Evolutionary conservation across 2,797 vertebrate genomes (phyloP).

Genomic region (Typhlichthys subterraneus): DNA sequence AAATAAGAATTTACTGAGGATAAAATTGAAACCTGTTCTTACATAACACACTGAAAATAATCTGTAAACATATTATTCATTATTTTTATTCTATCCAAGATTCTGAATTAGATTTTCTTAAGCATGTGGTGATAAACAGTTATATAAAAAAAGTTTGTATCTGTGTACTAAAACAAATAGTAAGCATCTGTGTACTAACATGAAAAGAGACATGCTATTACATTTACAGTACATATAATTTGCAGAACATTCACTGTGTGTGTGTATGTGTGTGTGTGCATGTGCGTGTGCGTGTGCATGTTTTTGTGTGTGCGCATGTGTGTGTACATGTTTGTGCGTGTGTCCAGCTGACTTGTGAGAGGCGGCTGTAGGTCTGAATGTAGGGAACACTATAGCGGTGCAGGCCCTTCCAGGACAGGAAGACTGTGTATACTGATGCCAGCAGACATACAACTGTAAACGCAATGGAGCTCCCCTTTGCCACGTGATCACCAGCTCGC

Average conservation of each 20-base stretch:
- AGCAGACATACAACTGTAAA: conserved; percentile 65
- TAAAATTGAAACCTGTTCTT: no score
- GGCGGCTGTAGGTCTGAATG: conserved; percentile 56
- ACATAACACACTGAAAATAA: no score
- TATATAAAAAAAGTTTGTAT: no score
- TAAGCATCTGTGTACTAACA: no score
- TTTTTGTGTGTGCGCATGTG: conserved; percentile 4
- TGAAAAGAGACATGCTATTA: background rate
- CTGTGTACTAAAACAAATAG: no score
- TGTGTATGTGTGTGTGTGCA: background rate
- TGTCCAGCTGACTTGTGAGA: conserved; percentile 57
- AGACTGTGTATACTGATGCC: conserved; percentile 66
- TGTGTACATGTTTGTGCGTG: background rate
- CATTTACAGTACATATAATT: background rate
- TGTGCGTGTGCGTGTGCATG: conserved; percentile 2
- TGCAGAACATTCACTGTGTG: background rate
- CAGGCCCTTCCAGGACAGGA: conserved; percentile 78
- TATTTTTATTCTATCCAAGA: background rate
- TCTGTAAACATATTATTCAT: background rate
- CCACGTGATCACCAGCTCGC: conserved; percentile 63
- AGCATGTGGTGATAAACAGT: background rate
- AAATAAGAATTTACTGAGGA: no score
- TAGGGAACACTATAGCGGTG: conserved; percentile 58
- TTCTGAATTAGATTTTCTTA: background rate
- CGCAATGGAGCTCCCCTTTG: conserved; percentile 59